Base-by-base conservation (phyloP, 2,888 invertebrate species). In the Protonemura montana region DNA sequence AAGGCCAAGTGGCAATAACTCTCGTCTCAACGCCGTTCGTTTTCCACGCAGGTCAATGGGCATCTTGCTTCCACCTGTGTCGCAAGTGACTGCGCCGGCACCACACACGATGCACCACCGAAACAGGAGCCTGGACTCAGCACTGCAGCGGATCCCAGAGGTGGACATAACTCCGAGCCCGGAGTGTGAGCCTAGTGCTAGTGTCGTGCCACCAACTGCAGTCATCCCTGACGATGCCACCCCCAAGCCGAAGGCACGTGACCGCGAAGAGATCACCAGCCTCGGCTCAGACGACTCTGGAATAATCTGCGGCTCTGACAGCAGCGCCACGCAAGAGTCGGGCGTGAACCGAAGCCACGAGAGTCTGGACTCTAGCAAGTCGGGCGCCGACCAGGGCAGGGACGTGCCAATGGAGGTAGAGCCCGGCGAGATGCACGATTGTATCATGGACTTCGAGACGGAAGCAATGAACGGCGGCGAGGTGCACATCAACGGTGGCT, bases 111-210 rank as follows among this genome's bases (percentile, higher is more conserved):
- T 95, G 90, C 96, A 97, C 91, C 97, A 97, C 92, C 94, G 97
- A 89, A 97, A 97, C 93, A 94, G 97, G 89, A 97, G 97, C 91
- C 92, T 97, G 91, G 97, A 98, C 91, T 97, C 97, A 87, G 97
- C 97, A 87, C 93, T 97, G 88, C 97, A 97, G 91, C 93, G 96
- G 91, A 97, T 97, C 91, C 97, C 97, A 87, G 97, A 97, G 93
- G 97, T 95, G 90, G 95, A 96, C 92, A 93, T 94, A 13, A 94
- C 93, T 21, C 94, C 94, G n/a, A 94, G 93, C 89, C 94, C 94
- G 35, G 94, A 94, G 91, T 93, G 93, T 89, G 93, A 93, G 88
- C 90, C 91, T 91, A 88, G 92, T 91, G 59, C 59, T 3, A 21
- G 16, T 21, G 35, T 35, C 35, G 92, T 89, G 92, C 92, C 87